Evolutionary conservation across 2,888 invertebrate species (phyloP).

Genomic region (Epinotia ramella): DNA sequence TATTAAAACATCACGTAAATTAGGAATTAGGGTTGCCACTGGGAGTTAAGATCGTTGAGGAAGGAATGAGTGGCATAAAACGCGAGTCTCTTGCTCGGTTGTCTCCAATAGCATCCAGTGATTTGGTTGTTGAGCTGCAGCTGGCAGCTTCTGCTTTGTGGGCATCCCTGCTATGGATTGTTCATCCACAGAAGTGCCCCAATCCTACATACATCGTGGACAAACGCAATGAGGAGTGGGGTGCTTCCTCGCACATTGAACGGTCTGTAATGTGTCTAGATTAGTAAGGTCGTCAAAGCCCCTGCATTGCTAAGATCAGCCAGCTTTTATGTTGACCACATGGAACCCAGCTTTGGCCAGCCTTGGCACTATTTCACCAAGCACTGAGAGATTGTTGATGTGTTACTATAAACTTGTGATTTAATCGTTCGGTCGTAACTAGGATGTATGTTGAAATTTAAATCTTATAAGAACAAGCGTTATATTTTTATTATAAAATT

Average conservation of each 20-base stretch:
- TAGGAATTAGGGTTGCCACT: constrained; percentile 13
- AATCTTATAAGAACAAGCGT: constrained; percentile 73
- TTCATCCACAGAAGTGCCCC: neutral
- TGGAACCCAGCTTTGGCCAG: neutral
- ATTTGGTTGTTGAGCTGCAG: neutral
- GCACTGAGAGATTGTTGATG: constrained; percentile 56
- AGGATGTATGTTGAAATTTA: constrained; percentile 65
- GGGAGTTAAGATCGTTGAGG: neutral
- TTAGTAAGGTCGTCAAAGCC: neutral
- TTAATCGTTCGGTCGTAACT: constrained; percentile 52
- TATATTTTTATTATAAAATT: constrained; percentile 73
- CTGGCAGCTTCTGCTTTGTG: neutral
- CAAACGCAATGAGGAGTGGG: neutral
- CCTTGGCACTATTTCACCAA: constrained; percentile 5
- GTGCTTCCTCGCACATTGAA: neutral
- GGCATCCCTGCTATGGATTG: neutral
- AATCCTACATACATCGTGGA: neutral
- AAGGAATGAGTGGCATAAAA: neutral
- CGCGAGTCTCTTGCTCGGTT: neutral
- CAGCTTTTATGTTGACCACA: neutral
- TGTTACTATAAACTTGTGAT: constrained; percentile 59
- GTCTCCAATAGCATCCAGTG: neutral
- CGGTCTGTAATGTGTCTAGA: neutral
- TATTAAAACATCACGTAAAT: constrained; percentile 34
- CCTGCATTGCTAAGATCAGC: neutral